Base-by-base conservation (phyloP, 2,797 vertebrate species). In the Oryzias dopingdopingensis region DNA sequence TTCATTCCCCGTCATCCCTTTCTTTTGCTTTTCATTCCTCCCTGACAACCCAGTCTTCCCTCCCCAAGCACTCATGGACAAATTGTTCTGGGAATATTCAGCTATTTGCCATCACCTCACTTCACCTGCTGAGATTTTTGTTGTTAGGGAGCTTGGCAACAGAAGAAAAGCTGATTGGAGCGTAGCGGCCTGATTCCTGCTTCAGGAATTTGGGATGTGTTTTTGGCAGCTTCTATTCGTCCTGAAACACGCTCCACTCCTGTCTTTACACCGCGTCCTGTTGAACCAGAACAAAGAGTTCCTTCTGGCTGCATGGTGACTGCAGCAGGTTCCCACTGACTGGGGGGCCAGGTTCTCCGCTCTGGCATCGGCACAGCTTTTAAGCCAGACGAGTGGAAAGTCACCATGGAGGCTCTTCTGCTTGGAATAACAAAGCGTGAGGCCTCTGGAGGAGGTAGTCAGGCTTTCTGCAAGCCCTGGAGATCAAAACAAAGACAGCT, bases 271-370 rank as follows among this genome's bases (percentile, higher is more conserved):
- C 57, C 49, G 15, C 43, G 56, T 79, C 58, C 75, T n/a, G 57
- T 67, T 59, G 57, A 68, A 65, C 65, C 63, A 74, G 79, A 88
- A 90, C 87, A 90, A 88, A 80, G 81, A 72, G 74, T 78, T 80
- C 85, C 85, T 88, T 90, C 79, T 87, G 44, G 26, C 71, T 53
- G 64, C 26, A 45, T n/a, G 23, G 59, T 72, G 70, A 78, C 68
- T 58, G 52, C 67, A 67, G 79, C 76, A 60, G 67, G 72, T 80
- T 84, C 77, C 77, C 79, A 83, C 67, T 72, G 70, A 68, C 76
- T 55, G 65, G 62, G 46, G 70, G 40, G 74, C 83, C 85, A 88
- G 86, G 85, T 88, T 81, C 74, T 78, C 68, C 43, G 73, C 63
- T 64, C 63, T 77, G 75, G 80, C 77, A 58, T 48, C 16, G 56